phyloP scores from a whole-genome alignment of 2,797 vertebrate species.

The Eulemur rubriventer region DNA sequence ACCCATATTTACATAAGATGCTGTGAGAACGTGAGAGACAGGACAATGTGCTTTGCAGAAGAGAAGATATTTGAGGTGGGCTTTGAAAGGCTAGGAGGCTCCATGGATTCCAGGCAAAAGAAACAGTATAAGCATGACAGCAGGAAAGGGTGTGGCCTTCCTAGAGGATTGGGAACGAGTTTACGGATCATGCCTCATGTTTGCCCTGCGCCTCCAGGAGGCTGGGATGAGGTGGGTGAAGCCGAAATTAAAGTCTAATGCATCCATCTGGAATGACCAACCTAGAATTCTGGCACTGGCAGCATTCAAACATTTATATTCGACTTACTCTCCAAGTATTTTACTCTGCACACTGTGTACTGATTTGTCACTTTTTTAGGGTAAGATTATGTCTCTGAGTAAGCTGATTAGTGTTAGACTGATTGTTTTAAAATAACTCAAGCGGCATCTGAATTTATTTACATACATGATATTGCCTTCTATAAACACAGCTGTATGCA shows the following conservation, averaged over 20 bases:
- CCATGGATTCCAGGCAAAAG: not conserved
- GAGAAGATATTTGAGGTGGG: not conserved
- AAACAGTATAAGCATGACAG: rapidly evolving
- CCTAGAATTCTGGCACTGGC: not conserved
- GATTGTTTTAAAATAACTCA: slow-evolving; percentile 91
- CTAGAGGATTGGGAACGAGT: rapidly evolving
- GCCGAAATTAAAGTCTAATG: not conserved
- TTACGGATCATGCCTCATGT: rapidly evolving
- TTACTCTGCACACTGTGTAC: slow-evolving; percentile 64
- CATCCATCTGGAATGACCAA: not conserved
- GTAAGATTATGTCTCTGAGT: slow-evolving; percentile 85
- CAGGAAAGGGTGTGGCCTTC: not conserved
- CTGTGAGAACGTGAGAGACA: not conserved
- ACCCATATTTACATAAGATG: not conserved
- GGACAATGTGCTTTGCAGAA: not conserved
- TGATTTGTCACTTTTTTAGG: slow-evolving; percentile 84
- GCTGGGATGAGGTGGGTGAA: rapidly evolving
- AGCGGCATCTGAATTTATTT: slow-evolving; percentile 90
- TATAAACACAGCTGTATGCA: slow-evolving; percentile 90
- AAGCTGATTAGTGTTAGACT: slow-evolving; percentile 89
- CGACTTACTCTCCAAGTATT: slow-evolving; percentile 41
- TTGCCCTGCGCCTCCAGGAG: not conserved
- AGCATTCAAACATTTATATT: slow-evolving; percentile 3
- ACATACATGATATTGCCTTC: slow-evolving; percentile 89
- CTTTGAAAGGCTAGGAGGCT: not conserved